Percentiles rank a stretch among this genome's conserved stretches.
Evolutionary conservation across 2,797 vertebrate genomes (phyloP).

Genomic region (Ispidina picta): DNA sequence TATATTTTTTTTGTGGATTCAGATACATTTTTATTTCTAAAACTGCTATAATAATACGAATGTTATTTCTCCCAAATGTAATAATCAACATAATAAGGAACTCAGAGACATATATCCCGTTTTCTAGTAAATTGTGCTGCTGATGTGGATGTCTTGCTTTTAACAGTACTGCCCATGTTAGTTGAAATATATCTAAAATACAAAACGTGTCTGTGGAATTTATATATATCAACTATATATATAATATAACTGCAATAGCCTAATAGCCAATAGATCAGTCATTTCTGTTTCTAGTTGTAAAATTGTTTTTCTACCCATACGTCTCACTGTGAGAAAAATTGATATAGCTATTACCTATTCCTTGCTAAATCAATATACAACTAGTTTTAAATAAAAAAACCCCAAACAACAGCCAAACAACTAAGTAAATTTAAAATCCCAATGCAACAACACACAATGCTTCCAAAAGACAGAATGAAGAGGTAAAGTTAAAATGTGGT

Average conservation of each 20-base stretch:
- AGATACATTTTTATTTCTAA: conserved; percentile 24
- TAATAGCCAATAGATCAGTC: not conserved
- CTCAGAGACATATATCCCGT: not conserved
- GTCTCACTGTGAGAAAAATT: conserved; percentile 40
- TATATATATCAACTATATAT: not conserved
- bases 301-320: conserved; percentile 8
- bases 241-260: not conserved
- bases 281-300: conserved; percentile 49
- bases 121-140: not conserved
- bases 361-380: conserved; percentile 43
- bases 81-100: conserved; percentile 9
- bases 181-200: not conserved
- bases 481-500: not conserved
- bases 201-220: not conserved
- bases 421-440: no score
- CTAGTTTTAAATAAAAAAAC: not conserved
- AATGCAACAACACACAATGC: not conserved
- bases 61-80: conserved; percentile 27
- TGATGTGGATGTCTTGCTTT: not conserved
- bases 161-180: not conserved
- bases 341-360: conserved; percentile 29
- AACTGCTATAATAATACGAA: conserved; percentile 8
- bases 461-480: not conserved
- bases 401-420: no score
- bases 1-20: conserved; percentile 28